Percentiles rank a stretch among this genome's conserved stretches.
Conservation (phyloP, 1,140 invertebrate species). For the Platyscapa corneri region DNA sequence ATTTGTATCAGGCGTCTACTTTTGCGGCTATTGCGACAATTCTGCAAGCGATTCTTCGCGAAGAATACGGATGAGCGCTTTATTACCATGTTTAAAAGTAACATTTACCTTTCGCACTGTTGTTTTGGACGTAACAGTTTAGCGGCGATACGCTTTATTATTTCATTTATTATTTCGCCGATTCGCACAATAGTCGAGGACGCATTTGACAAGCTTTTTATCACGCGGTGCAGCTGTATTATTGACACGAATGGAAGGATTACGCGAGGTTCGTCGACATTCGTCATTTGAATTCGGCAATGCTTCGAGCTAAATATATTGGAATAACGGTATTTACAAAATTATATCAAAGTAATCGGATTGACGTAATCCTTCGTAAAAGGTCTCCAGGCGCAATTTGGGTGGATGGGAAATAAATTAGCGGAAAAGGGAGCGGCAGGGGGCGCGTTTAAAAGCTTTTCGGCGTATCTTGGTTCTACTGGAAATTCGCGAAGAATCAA, state of each 20-base stretch:
- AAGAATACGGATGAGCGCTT: no score
- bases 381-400: background rate
- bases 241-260: background rate
- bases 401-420: background rate
- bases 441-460: background rate
- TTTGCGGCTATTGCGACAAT: no score
- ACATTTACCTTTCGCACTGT: no score
- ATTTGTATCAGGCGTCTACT: no score
- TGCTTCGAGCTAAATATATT: background rate
- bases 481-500: background rate
- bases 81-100: no score
- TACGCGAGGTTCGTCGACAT: background rate
- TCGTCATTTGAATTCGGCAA: background rate
- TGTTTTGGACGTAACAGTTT: no score
- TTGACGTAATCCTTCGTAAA: background rate
- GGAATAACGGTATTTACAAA: background rate
- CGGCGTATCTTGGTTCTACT: background rate
- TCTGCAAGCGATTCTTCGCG: no score
- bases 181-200: no score
- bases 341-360: constrained; percentile 2
- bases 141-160: no score
- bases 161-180: no score
- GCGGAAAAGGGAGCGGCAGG: background rate
- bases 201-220: background rate
- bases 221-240: background rate